Percentiles rank a stretch among this genome's conserved stretches.
These are phyloP conservation scores for Agriotes lineatus DNA, from an alignment of 2,888 invertebrate species.

Conservation along the genomic window DNA sequence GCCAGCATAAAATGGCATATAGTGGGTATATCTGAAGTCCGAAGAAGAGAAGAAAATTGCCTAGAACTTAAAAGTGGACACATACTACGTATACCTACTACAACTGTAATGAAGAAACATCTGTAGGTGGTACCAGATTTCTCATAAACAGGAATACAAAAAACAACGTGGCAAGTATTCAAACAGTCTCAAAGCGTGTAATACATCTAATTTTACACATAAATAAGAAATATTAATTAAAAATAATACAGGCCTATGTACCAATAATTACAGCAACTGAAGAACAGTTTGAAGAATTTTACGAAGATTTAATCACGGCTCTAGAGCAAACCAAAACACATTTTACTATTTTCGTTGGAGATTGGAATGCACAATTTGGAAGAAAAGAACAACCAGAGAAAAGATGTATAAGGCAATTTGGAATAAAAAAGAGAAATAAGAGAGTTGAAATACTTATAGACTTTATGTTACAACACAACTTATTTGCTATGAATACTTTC, in stretches of 20 bases:
- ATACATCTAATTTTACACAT: neutral
- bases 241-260: slow-evolving; percentile 1
- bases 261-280: too few species aligned
- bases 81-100: too few species aligned
- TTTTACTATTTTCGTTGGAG: neutral
- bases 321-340: neutral
- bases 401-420: too few species aligned
- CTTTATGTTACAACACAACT: neutral
- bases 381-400: neutral
- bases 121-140: neutral
- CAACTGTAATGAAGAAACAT: neutral
- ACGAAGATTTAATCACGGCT: neutral
- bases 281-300: too few species aligned
- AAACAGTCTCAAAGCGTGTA: too few species aligned
- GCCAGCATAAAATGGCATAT: neutral
- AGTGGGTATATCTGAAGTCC: neutral
- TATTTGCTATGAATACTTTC: neutral
- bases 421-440: too few species aligned
- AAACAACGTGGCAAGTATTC: too few species aligned
- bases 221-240: neutral
- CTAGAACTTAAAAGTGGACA: slow-evolving; percentile 1
- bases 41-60: neutral
- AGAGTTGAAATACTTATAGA: neutral
- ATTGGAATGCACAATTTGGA: neutral
- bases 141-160: neutral